Percentiles rank a stretch among this genome's conserved stretches.
These are phyloP conservation scores for Aptenodytes patagonicus DNA, from an alignment of 2,113 vertebrate genomes.

Conservation along the genomic window DNA sequence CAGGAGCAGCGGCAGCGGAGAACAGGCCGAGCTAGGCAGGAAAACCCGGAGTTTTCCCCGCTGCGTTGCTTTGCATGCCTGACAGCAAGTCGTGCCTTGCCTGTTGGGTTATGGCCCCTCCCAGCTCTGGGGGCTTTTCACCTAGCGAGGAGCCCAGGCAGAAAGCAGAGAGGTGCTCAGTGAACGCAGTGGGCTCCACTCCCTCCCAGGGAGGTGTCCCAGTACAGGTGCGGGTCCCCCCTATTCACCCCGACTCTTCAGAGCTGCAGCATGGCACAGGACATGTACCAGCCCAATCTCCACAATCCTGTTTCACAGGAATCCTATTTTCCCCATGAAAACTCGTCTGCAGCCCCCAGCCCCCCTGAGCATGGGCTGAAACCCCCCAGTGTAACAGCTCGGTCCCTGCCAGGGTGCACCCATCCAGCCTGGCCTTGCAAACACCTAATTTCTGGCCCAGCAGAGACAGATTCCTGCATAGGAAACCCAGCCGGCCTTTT, in stretches of 20 bases:
- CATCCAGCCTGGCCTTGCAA: neutral
- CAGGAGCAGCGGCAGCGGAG: neutral
- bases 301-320: neutral
- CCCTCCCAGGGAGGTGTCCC: neutral
- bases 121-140: conserved; percentile 7
- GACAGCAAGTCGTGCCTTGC: conserved; percentile 60
- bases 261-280: neutral
- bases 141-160: neutral
- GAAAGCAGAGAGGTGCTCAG: neutral
- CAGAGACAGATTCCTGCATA: neutral
- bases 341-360: neutral
- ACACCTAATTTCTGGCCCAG: neutral
- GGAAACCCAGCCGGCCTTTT: neutral
- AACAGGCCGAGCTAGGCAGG: conserved; percentile 34
- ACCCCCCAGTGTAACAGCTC: neutral
- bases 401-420: neutral
- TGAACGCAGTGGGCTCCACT: neutral
- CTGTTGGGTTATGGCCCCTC: conserved; percentile 24
- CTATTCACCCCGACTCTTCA: fast-evolving
- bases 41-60: neutral
- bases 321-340: neutral
- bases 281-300: neutral
- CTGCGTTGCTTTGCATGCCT: conserved; percentile 51
- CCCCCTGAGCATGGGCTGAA: fast-evolving
- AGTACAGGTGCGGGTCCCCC: neutral